Conservation (phyloP, 2,888 invertebrate genomes). For the Drosophila hamatofila region DNA sequence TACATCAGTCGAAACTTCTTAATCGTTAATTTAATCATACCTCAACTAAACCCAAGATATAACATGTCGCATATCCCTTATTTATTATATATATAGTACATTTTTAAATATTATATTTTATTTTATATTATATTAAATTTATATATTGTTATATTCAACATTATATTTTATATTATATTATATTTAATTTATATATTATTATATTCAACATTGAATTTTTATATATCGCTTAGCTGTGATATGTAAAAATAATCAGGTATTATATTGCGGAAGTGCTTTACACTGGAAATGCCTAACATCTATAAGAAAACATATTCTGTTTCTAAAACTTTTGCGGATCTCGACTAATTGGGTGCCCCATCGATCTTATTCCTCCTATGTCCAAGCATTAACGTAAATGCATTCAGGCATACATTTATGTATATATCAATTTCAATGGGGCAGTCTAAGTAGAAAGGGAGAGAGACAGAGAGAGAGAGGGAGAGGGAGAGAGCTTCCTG, state of each 20-base stretch:
- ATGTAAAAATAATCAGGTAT: neutral
- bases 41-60: too few relatives aligned
- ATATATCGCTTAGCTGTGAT: neutral
- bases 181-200: neutral
- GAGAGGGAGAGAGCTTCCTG: conserved; percentile 50
- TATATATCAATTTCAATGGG: conserved; percentile 15
- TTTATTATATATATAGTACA: too few relatives aligned
- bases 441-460: conserved; percentile 38
- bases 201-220: neutral
- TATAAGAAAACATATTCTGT: neutral
- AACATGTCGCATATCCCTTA: too few relatives aligned
- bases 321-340: neutral
- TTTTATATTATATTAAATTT: too few relatives aligned
- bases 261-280: neutral
- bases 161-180: too few relatives aligned
- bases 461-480: neutral
- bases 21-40: too few relatives aligned
- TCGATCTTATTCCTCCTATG: conserved; percentile 2
- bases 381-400: neutral
- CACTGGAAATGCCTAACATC: neutral
- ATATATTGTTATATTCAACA: too few relatives aligned
- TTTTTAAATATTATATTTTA: too few relatives aligned
- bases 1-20: too few relatives aligned
- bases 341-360: conserved; percentile 12
- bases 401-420: conserved; percentile 7